Evolutionary conservation across 2,888 invertebrate species (phyloP).

Genomic region (Acleris literana): DNA sequence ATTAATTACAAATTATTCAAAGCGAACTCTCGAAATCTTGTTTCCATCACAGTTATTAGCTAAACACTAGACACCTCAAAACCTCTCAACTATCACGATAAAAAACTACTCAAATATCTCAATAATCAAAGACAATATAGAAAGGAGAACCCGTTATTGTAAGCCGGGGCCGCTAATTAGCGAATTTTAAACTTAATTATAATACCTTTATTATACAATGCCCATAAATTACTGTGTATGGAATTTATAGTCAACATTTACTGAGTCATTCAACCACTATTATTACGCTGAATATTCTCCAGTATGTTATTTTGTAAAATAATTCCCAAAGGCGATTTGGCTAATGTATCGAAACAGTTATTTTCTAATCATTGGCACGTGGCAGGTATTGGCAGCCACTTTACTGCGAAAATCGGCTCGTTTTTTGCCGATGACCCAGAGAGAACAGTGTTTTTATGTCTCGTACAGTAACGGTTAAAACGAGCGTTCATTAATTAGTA

Average conservation of each 20-base stretch:
- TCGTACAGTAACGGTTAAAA: background rate
- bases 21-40: too few relatives aligned
- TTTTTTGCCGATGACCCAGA: background rate
- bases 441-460: background rate
- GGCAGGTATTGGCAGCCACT: conserved; percentile 41
- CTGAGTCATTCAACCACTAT: conserved; percentile 53
- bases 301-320: conserved; percentile 46
- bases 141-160: conserved; percentile 9
- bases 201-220: conserved; percentile 25
- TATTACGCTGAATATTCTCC: conserved; percentile 57
- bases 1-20: background rate
- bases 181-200: conserved; percentile 15
- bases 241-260: conserved; percentile 53
- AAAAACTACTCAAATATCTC: background rate
- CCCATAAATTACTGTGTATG: conserved; percentile 43
- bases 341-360: conserved; percentile 64
- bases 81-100: too few relatives aligned
- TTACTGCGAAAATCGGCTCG: conserved; percentile 5
- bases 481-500: background rate
- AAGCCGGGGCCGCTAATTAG: conserved; percentile 13
- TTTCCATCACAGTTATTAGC: too few relatives aligned
- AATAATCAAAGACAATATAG: conserved; percentile 1
- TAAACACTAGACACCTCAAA: too few relatives aligned
- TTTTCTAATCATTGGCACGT: conserved; percentile 56
- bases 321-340: conserved; percentile 41